Evolutionary conservation across 2,113 vertebrate genomes (phyloP).

Genomic region (Burhinus bistriatus): DNA sequence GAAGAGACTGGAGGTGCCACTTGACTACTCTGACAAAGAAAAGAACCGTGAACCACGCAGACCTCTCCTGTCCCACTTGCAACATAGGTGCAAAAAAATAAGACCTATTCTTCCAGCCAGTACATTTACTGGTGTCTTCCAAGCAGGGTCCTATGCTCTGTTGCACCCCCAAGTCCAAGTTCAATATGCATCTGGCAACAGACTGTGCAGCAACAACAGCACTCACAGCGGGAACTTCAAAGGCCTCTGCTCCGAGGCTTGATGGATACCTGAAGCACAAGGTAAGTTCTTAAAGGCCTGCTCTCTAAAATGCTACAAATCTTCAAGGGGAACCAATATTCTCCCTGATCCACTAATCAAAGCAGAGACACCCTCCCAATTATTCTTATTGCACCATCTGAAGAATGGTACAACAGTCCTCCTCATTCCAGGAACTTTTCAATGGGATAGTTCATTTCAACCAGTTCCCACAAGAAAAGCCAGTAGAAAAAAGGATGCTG

Average conservation of each 20-base stretch:
- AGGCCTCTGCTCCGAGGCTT: not conserved
- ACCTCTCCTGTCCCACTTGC: not conserved
- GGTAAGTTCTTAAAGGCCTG: not conserved
- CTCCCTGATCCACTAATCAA: not conserved
- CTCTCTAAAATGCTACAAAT: not conserved
- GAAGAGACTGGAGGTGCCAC: not conserved
- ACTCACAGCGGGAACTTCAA: not conserved
- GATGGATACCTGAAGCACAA: not conserved
- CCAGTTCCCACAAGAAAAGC: slow-evolving; percentile 45
- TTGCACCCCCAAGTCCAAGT: not conserved
- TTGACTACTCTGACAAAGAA: not conserved
- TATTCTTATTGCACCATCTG: not conserved
- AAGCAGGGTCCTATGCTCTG: not conserved
- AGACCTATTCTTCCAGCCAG: not conserved
- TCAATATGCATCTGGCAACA: not conserved
- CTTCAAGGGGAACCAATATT: not conserved
- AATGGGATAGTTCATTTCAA: slow-evolving; percentile 16
- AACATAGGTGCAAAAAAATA: not conserved
- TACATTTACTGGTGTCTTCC: fast-evolving
- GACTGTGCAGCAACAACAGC: not conserved
- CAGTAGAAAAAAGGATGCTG: slow-evolving; percentile 11
- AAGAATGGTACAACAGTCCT: not conserved
- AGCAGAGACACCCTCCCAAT: not conserved
- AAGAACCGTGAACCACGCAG: not conserved
- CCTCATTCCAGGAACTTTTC: not conserved